phyloP scores from a whole-genome alignment of 2,797 vertebrate species.

The Fratercula arctica region DNA sequence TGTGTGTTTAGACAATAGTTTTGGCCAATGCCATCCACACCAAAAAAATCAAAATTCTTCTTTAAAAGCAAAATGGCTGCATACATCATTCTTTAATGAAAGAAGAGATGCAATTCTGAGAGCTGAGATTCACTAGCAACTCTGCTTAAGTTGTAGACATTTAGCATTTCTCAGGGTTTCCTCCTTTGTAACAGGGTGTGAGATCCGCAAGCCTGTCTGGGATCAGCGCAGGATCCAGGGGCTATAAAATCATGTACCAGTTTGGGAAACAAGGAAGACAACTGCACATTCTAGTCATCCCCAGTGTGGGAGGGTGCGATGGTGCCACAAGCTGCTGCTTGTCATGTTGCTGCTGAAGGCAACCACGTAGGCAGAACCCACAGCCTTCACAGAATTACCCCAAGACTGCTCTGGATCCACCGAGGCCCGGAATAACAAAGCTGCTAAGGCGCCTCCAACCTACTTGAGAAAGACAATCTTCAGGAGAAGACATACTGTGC shows the following conservation, averaged over 20 bases:
- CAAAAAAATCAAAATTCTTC: neutral
- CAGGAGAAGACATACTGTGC: neutral
- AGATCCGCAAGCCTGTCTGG: neutral
- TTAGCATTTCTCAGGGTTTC: neutral
- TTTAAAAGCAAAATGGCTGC: neutral
- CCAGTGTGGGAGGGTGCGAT: neutral
- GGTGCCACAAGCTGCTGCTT: constrained; percentile 48
- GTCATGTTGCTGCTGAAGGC: constrained; percentile 18
- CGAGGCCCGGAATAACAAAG: neutral
- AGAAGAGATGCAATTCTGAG: neutral
- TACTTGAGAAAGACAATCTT: neutral
- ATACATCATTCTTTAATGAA: neutral
- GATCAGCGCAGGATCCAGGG: neutral
- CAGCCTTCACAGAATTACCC: neutral
- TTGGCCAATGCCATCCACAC: neutral
- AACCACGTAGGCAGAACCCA: neutral
- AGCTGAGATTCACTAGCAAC: neutral
- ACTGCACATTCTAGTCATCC: constrained; percentile 54
- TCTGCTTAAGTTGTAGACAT: neutral
- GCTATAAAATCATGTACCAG: constrained; percentile 25
- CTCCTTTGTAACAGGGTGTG: neutral
- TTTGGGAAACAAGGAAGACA: constrained; percentile 65
- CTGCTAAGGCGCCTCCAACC: neutral
- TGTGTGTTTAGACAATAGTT: neutral
- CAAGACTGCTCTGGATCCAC: neutral